Percentiles rank a stretch among this genome's conserved stretches.
Conservation (phyloP, 2,797 vertebrate genomes). For the Gymnopithys bicolor region DNA sequence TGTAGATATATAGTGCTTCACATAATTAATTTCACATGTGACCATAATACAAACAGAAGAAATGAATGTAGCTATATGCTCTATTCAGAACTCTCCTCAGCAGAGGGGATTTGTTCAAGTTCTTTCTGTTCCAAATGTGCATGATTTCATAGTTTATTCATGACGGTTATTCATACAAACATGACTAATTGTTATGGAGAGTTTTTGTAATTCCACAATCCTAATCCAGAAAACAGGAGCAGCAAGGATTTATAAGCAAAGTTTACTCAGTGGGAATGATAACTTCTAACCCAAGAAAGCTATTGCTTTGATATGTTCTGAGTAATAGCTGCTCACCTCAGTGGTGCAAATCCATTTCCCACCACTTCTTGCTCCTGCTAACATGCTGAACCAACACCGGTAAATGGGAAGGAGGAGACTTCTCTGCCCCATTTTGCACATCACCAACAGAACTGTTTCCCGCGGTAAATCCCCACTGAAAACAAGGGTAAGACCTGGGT, state of each 20-base stretch:
- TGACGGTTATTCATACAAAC: not conserved
- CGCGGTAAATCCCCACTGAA: not conserved
- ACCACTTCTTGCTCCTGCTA: not conserved
- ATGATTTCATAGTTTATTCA: constrained; percentile 42
- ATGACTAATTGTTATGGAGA: not conserved
- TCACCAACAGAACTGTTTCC: not conserved
- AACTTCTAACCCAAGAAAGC: not conserved
- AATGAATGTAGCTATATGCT: not conserved
- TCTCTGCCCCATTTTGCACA: not conserved
- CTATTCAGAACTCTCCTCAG: not conserved
- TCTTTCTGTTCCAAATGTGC: constrained; percentile 14
- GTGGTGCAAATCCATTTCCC: constrained; percentile 33
- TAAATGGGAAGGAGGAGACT: not conserved
- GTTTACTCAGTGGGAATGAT: not conserved
- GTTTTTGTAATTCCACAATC: not conserved
- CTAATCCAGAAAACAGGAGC: constrained; percentile 1
- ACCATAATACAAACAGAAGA: not conserved
- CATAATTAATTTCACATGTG: constrained; percentile 11
- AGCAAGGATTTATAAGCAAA: not conserved
- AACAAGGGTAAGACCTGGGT: not conserved
- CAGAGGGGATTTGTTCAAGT: constrained; percentile 17
- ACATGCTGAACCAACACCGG: not conserved
- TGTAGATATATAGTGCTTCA: not conserved
- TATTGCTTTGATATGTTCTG: not conserved
- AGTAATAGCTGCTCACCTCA: constrained; percentile 11